phyloP scores from a whole-genome alignment of 2,113 vertebrate genomes.

The Carettochelys insculpta region DNA sequence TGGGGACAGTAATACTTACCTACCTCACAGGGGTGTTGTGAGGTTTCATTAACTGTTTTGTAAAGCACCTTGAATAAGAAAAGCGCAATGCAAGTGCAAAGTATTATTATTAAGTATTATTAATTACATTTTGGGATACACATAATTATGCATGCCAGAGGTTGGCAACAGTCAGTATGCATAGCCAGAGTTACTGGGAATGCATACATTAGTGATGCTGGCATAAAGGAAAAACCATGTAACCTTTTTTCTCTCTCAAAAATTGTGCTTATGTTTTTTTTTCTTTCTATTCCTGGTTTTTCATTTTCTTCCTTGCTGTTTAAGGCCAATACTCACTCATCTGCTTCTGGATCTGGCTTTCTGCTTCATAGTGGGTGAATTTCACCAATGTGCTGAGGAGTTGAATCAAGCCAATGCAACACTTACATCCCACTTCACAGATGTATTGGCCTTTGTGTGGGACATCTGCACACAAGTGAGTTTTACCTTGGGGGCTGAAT shows the following conservation, averaged over 20 bases:
- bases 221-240: slow-evolving; percentile 17
- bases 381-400: background rate
- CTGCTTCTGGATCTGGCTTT: background rate
- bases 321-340: background rate
- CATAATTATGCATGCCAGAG: slow-evolving; percentile 66
- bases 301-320: background rate
- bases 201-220: background rate
- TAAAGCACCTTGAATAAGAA: slow-evolving; percentile 65
- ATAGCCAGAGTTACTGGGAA: slow-evolving; percentile 9
- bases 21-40: slow-evolving; percentile 74
- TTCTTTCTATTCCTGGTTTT: background rate
- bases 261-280: background rate
- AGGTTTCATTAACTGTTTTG: slow-evolving; percentile 56
- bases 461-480: background rate
- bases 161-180: slow-evolving; percentile 16
- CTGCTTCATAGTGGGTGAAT: background rate
- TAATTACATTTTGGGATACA: background rate
- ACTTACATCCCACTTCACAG: background rate
- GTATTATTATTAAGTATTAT: slow-evolving; percentile 55
- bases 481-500: background rate
- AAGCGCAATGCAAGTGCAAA: slow-evolving; percentile 53
- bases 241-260: background rate
- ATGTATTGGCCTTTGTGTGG: background rate
- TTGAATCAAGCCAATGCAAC: rapidly evolving
- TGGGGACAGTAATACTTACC: slow-evolving; percentile 62